phyloP scores from a whole-genome alignment of 2,113 vertebrate species.

The Apodemus sylvaticus region DNA sequence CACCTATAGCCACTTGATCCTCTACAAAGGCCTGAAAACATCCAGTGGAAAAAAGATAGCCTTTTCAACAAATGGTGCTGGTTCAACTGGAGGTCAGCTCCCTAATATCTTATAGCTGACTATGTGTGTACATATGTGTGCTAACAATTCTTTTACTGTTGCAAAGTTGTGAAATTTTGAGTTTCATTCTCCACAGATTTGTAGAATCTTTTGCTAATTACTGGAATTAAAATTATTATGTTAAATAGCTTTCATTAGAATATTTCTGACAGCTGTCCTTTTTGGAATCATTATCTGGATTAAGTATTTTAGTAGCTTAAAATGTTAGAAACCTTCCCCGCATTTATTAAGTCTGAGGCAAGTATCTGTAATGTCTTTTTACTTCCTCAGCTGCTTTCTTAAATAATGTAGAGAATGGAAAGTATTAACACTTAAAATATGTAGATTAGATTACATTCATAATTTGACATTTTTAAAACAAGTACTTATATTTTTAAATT shows the following conservation, averaged over 20 bases:
- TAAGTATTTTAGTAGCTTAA: background rate
- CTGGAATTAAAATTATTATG: background rate
- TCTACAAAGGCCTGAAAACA: no score
- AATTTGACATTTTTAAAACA: constrained; percentile 57
- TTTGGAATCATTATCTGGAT: background rate
- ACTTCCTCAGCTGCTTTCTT: background rate
- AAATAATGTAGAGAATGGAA: constrained; percentile 70
- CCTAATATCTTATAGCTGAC: background rate
- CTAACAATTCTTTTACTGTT: background rate
- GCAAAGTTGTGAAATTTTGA: background rate
- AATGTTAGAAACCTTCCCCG: background rate
- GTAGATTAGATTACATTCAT: constrained; percentile 69
- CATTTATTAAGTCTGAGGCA: background rate
- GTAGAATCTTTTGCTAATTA: background rate
- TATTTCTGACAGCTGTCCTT: background rate
- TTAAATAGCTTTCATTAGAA: background rate
- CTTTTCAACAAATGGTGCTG: no score
- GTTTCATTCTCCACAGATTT: background rate
- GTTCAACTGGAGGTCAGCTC: no score
- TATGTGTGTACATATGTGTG: background rate
- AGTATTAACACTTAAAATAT: constrained; percentile 68
- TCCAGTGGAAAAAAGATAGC: no score
- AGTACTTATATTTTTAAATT: constrained; percentile 53
- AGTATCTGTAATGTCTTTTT: background rate
- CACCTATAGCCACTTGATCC: no score